These are phyloP conservation scores for Fabriciana adippe DNA, from an alignment of 2,888 invertebrate species.

Conservation along the genomic window DNA sequence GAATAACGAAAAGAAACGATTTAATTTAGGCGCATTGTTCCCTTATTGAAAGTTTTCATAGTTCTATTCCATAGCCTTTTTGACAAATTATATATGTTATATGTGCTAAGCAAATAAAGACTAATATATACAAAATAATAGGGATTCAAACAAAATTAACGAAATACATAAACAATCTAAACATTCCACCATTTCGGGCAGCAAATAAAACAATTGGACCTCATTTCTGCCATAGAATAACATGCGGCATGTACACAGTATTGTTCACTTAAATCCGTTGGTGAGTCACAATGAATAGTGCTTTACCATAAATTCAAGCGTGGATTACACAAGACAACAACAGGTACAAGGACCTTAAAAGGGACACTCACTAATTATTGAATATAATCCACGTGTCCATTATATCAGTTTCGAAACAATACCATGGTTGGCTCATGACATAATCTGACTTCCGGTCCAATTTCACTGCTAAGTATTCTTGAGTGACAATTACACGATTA, in stretches of 20 bases:
- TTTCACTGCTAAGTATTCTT: slow-evolving; percentile 30
- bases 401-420: slow-evolving; percentile 34
- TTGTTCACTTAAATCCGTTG: slow-evolving; percentile 10
- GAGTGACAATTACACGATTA: slow-evolving; percentile 20
- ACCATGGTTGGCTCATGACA: slow-evolving; percentile 30
- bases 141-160: too few relatives aligned
- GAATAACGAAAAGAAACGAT: too few relatives aligned
- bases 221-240: slow-evolving; percentile 10
- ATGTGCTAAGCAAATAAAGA: too few relatives aligned
- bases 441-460: slow-evolving; percentile 36
- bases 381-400: slow-evolving; percentile 33
- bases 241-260: slow-evolving; percentile 6
- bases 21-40: too few relatives aligned
- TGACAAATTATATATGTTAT: too few relatives aligned
- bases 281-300: slow-evolving; percentile 36
- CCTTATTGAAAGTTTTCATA: too few relatives aligned
- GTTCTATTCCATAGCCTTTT: too few relatives aligned
- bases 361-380: slow-evolving; percentile 36
- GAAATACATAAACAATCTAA: too few relatives aligned
- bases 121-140: too few relatives aligned
- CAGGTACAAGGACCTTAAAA: slow-evolving; percentile 45
- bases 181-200: too few relatives aligned
- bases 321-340: slow-evolving; percentile 36
- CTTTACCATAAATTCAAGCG: slow-evolving; percentile 33
- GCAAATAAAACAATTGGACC: slow-evolving; percentile 2